Evolutionary conservation across 2,888 invertebrate genomes (phyloP), one percentile per base, ranked within the genome.

Genomic region (Rotaria sp.): DNA sequence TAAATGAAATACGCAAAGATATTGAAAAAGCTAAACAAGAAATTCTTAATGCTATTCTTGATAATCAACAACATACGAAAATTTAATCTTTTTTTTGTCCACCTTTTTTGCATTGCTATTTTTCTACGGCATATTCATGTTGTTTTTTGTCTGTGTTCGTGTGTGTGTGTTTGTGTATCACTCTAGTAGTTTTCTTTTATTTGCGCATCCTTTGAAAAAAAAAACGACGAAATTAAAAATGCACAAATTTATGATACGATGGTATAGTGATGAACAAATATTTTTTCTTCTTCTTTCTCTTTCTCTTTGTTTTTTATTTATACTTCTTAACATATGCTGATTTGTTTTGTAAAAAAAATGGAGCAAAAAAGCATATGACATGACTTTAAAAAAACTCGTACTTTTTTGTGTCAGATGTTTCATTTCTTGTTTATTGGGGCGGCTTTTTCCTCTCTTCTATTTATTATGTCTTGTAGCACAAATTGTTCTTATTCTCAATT

Each of bases 11-110:
- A 92, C 94, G 95, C 89, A 94, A 94, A 91, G 97, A 97, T 92
- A 94, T 97, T 90, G 94, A 94, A 89, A 95, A 95, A 93, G 94
- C 96, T 92, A 97, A 97, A 92, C 94, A 94, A 90, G 97, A 97
- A 91, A 96, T 97, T 90, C 94, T 97, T 92, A 96, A 96, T 91
- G 96, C 97, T 97, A 92, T 50, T 84, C 50, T 85, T 55, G 55
- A 67, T 21, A 35, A 35, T 67, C 67, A 30, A 30, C n/a, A 59
- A 67, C 50, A 50, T 50, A 50, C 50, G 13, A 50, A 50, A 50
- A 50, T 50, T 50, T 50, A 50, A 50, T 50, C 50, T 50, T 50
- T 50, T 50, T 67, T 5, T 15, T 67, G 50, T 50, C 50, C 50
- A 50, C 15, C 50, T 30, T 10, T 30, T 35, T 67, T 67, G 21